phyloP scores from a whole-genome alignment of 2,888 invertebrate genomes.

The Sesia bembeciformis region DNA sequence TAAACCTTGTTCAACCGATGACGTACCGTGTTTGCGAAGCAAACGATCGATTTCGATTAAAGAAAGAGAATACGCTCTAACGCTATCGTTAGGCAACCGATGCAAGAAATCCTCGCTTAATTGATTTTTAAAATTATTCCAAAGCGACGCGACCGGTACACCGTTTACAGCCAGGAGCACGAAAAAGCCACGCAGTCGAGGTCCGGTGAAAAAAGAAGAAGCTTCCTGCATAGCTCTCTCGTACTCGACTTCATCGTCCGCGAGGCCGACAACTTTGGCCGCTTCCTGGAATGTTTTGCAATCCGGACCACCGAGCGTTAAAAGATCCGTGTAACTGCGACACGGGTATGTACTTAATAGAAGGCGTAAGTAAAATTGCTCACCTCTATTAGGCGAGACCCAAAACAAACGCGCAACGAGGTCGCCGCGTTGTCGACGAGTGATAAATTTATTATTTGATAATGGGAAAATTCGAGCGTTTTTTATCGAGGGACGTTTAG shows the following conservation, averaged over 20 bases:
- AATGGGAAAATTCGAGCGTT: neutral
- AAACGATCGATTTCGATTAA: neutral
- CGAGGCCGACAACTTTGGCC: constrained; percentile 6
- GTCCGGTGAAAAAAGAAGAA: constrained; percentile 6
- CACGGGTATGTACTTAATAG: constrained; percentile 3
- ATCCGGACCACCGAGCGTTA: constrained; percentile 6
- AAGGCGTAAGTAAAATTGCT: constrained; percentile 7
- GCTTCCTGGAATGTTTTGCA: constrained; percentile 11
- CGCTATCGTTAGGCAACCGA: neutral
- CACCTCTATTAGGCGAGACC: constrained; percentile 8
- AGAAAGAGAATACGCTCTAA: neutral
- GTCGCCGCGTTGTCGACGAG: constrained; percentile 1
- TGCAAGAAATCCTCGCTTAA: constrained; percentile 1
- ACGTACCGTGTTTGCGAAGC: neutral
- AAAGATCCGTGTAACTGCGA: constrained; percentile 6
- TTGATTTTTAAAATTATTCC: constrained; percentile 1
- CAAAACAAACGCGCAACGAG: constrained; percentile 5
- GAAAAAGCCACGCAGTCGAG: constrained; percentile 6
- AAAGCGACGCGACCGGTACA: constrained; percentile 4
- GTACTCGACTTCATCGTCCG: constrained; percentile 7
- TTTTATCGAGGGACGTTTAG: neutral
- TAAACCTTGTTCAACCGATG: neutral
- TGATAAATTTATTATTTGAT: neutral
- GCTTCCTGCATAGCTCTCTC: constrained; percentile 6
- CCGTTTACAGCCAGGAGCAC: constrained; percentile 5